These are phyloP conservation scores for Scyliorhinus canicula DNA, from an alignment of 2,797 vertebrate species.

Conservation along the genomic window DNA sequence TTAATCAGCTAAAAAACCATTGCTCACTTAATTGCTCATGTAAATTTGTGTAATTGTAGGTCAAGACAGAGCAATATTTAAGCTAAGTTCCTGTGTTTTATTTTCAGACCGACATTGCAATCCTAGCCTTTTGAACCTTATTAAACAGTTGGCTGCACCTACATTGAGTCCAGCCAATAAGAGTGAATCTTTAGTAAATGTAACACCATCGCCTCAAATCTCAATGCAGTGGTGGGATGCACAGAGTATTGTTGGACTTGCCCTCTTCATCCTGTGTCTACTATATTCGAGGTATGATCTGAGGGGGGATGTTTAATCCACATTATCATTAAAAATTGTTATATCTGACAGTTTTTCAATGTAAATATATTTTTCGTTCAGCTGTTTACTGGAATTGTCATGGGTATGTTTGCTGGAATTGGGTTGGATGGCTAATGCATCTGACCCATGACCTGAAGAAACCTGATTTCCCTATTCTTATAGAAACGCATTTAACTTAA, in stretches of 20 bases:
- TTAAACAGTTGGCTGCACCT: conserved; percentile 63
- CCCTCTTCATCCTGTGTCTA: conserved; percentile 77
- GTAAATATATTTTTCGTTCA: neutral
- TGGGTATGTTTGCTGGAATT: neutral
- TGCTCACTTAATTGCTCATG: neutral
- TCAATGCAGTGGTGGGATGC: conserved; percentile 72
- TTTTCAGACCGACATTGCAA: conserved; percentile 75
- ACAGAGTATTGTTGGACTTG: conserved; percentile 71
- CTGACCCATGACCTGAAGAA: neutral
- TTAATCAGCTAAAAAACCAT: neutral
- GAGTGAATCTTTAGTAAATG: conserved; percentile 52
- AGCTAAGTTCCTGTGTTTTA: conserved; percentile 37
- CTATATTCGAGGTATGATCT: conserved; percentile 79
- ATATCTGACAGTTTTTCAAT: neutral
- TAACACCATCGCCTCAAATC: conserved; percentile 51
- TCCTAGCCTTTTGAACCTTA: conserved; percentile 74
- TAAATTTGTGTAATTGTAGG: neutral
- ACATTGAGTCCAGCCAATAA: conserved; percentile 62
- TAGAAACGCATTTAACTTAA: neutral
- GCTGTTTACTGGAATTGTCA: neutral
- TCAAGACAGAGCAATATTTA: neutral
- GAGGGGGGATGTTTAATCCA: neutral
- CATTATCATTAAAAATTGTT: neutral
- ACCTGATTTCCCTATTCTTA: neutral
- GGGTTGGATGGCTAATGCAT: neutral